Conservation (phyloP, 2,797 vertebrate species). For the Pygocentrus nattereri region DNA sequence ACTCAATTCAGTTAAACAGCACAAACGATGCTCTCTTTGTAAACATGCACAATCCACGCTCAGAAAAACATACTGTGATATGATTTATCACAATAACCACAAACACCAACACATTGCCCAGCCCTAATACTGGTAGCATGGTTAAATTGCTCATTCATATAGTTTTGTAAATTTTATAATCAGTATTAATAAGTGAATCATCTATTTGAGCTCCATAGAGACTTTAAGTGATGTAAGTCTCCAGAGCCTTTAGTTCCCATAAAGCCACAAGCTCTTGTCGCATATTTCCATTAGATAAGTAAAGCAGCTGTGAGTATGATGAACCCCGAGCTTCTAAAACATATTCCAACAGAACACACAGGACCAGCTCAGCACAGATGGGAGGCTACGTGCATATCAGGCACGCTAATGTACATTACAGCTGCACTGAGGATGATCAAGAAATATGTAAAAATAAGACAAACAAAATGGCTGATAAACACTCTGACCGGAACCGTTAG, state of each 20-base stretch:
- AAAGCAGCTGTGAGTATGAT: slow-evolving; percentile 25
- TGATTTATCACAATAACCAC: too few relatives aligned
- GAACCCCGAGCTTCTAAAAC: not conserved
- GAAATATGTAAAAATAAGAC: not conserved
- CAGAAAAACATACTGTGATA: too few relatives aligned
- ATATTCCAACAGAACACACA: not conserved
- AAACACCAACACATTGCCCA: too few relatives aligned
- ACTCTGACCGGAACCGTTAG: slow-evolving; percentile 34
- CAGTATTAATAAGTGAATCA: not conserved
- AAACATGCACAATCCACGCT: not conserved
- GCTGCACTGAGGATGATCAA: not conserved
- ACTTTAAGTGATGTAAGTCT: not conserved
- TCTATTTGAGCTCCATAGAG: not conserved
- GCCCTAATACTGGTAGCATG: not conserved
- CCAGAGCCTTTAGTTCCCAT: not conserved
- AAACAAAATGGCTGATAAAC: slow-evolving; percentile 1
- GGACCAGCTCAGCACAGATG: not conserved
- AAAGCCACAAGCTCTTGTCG: slow-evolving; percentile 18
- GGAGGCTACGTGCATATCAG: not conserved
- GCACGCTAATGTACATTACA: not conserved
- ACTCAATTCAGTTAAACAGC: too few relatives aligned
- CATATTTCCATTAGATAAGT: not conserved
- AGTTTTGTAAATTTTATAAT: not conserved
- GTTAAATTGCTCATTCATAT: not conserved
- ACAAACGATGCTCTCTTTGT: too few relatives aligned